A percentile compares a stretch with the other conserved stretches of the same genome.
These are phyloP conservation scores for Euphydryas editha DNA, from an alignment of 2,888 invertebrate genomes.

Conservation along the genomic window DNA sequence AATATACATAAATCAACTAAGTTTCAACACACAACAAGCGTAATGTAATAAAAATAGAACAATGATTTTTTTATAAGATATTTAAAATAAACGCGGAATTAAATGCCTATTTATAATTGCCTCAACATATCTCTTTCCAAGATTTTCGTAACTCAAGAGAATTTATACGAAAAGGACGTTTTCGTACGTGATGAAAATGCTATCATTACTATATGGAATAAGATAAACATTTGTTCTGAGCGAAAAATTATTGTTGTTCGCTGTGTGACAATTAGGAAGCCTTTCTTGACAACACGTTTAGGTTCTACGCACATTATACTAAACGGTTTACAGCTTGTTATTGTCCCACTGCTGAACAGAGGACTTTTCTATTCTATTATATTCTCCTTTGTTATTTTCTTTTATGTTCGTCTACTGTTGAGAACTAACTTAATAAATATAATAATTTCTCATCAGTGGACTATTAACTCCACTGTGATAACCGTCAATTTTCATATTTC, in stretches of 20 bases:
- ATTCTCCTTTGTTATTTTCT: too few species aligned
- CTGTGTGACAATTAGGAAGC: slow-evolving; percentile 25
- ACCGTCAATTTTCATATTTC: too few species aligned
- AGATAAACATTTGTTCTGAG: slow-evolving; percentile 26
- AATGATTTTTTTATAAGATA: too few species aligned
- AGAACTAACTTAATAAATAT: too few species aligned
- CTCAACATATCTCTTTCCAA: not conserved
- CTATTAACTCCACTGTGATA: too few species aligned
- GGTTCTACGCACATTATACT: not conserved
- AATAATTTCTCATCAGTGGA: too few species aligned
- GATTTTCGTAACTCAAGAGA: slow-evolving; percentile 10
- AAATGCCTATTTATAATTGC: not conserved
- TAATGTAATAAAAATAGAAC: too few species aligned
- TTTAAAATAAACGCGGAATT: not conserved
- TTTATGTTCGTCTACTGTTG: too few species aligned
- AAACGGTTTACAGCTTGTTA: not conserved
- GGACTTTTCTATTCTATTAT: too few species aligned
- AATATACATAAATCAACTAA: too few species aligned
- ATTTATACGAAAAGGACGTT: slow-evolving; percentile 16
- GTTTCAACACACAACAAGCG: too few species aligned
- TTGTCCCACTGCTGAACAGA: too few species aligned
- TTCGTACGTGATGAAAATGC: slow-evolving; percentile 28
- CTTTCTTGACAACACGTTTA: not conserved
- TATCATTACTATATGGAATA: slow-evolving; percentile 26
- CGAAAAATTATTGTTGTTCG: slow-evolving; percentile 21